Evolutionary conservation across 2,888 invertebrate species (phyloP), one percentile per base, ranked within the genome.

Genomic region (Agonopterix alstromeriana): DNA sequence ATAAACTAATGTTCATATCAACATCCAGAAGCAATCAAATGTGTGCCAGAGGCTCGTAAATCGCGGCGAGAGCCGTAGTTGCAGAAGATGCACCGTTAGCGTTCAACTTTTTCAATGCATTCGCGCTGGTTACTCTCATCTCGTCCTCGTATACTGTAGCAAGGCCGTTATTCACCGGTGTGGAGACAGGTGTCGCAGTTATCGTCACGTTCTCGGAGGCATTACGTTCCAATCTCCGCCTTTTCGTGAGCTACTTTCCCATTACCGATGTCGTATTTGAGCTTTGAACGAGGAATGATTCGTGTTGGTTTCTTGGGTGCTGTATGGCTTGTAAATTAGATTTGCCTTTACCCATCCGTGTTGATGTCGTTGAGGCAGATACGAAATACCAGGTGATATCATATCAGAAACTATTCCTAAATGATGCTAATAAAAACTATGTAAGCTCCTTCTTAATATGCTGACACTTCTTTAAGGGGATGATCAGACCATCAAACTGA

Each of bases 151-250:
- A n/a, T 38, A 38, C 38, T n/a, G 57, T 54, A 53, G 65, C 54
- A 63, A 57, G 67, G 73, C 82, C 79, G 82, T 83, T 82, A 83
- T 70, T 76, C 72, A 76, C 72, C 70, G 72, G 63, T 66, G 58
- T 62, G 59, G 60, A 58, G 67, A 68, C 73, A 78, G 73, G 70
- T 81, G 73, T 72, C 68, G 64, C 65, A 61, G 67, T 68, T 72
- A 70, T 67, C 61, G 59, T 63, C 69, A 67, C 63, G 60, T 73
- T 69, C 65, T 60, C 59, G 56, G 55, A 56, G 60, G 62, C 60
- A 65, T 57, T 61, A 57, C 58, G 61, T 57, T 67, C 60, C 65
- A 59, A 69, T 71, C 62, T 61, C 55, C 53, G 54, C 56, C 57
- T 56, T 62, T 65, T 57, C 53, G 56, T 67, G 58, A 54, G 57